phyloP scores from a whole-genome alignment of 2,113 vertebrate species.

The Poeciliopsis prolifica region DNA sequence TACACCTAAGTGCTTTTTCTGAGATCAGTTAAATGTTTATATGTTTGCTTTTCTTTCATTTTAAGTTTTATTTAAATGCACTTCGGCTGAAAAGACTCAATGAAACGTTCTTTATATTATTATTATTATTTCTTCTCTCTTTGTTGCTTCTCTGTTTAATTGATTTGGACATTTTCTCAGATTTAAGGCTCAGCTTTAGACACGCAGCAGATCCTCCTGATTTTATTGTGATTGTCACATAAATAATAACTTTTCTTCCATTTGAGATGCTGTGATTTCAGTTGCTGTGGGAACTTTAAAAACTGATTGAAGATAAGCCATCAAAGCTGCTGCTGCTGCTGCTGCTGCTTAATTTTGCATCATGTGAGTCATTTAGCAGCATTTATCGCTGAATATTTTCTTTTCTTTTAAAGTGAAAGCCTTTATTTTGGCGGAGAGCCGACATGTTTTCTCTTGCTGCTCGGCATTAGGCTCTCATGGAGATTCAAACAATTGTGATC shows the following conservation, averaged over 20 bases:
- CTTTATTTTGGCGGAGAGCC: constrained; percentile 14
- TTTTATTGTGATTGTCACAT: not conserved
- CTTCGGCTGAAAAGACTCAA: constrained; percentile 28
- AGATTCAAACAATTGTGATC: constrained; percentile 12
- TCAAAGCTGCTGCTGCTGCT: not conserved
- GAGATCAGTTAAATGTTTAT: not conserved
- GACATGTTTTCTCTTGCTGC: constrained; percentile 9
- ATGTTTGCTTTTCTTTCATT: constrained; percentile 45
- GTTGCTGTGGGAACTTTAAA: constrained; percentile 1
- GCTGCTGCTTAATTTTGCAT: constrained; percentile 1
- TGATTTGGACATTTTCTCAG: constrained; percentile 53
- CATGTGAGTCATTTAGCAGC: not conserved
- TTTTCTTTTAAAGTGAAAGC: constrained; percentile 4
- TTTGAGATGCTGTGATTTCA: not conserved
- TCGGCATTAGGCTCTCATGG: not conserved
- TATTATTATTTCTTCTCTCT: constrained; percentile 32
- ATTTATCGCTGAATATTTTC: not conserved
- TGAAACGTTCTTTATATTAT: constrained; percentile 31
- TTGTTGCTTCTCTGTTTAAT: constrained; percentile 54
- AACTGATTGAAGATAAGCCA: constrained; percentile 2
- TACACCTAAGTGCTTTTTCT: not conserved
- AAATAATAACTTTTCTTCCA: not conserved
- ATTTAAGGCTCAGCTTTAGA: constrained; percentile 32
- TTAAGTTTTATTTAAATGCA: constrained; percentile 16
- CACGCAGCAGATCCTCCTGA: constrained; percentile 19